phyloP scores from a whole-genome alignment of 1,140 invertebrate genomes.

The Heliothis subflexa region DNA sequence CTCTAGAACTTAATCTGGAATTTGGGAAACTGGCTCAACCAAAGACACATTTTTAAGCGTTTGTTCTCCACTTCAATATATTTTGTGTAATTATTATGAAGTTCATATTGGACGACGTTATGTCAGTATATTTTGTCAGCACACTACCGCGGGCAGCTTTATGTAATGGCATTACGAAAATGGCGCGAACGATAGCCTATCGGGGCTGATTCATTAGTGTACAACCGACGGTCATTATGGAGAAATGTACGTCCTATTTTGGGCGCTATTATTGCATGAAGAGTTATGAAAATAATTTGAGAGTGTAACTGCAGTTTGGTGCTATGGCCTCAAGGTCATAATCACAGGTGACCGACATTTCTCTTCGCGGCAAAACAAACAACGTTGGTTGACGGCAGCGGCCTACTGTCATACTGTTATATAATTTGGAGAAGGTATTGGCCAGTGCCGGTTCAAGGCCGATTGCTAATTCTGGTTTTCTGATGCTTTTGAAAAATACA shows the following conservation, averaged over 20 bases:
- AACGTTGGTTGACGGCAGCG: too few species aligned
- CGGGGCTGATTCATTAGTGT: constrained; percentile 32
- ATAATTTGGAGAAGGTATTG: too few species aligned
- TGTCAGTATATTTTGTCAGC: constrained; percentile 45
- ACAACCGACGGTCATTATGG: constrained; percentile 26
- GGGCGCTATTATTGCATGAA: constrained; percentile 31
- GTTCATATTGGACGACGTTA: constrained; percentile 27
- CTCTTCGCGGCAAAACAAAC: too few species aligned
- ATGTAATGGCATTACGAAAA: constrained; percentile 49
- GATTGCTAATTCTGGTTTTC: too few species aligned
- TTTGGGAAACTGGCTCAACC: too few species aligned
- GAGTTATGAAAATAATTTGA: constrained; percentile 39
- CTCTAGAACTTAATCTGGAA: too few species aligned
- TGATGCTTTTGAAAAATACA: too few species aligned
- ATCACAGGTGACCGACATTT: too few species aligned
- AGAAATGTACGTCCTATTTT: constrained; percentile 41
- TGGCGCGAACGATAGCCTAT: constrained; percentile 29
- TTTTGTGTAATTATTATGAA: constrained; percentile 17
- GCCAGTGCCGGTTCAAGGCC: too few species aligned
- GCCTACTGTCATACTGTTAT: too few species aligned
- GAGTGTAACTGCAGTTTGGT: not conserved
- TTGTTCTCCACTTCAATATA: not conserved
- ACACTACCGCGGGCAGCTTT: constrained; percentile 31
- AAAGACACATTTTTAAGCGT: too few species aligned
- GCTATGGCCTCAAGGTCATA: not conserved